Conservation (phyloP, 2,888 invertebrate genomes). For the Pheosia gnoma region DNA sequence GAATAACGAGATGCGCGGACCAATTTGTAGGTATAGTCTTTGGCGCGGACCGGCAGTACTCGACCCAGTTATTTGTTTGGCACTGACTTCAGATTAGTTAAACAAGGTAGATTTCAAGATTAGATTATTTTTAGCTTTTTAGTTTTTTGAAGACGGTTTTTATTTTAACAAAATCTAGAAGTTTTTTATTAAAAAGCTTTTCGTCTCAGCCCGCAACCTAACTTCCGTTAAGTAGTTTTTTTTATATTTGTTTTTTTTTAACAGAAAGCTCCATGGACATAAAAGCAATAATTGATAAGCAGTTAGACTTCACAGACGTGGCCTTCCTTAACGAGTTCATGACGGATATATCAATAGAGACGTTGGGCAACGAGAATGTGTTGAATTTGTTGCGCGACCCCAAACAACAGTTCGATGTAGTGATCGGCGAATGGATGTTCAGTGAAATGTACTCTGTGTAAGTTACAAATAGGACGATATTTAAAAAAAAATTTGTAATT, state of each 20-base stretch:
- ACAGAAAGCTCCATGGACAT: slow-evolving; percentile 4
- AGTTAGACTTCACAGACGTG: background rate
- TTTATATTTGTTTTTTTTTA: background rate
- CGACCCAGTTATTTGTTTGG: too few species aligned
- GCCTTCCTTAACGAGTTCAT: background rate
- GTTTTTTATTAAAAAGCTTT: too few species aligned
- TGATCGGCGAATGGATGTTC: slow-evolving; percentile 38
- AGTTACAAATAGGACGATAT: background rate
- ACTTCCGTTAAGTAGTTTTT: too few species aligned
- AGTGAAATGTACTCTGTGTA: slow-evolving; percentile 27
- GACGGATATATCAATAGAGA: background rate
- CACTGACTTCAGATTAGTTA: too few species aligned
- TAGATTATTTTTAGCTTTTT: too few species aligned
- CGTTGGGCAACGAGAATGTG: slow-evolving; percentile 20
- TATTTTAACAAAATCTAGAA: too few species aligned
- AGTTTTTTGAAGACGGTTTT: too few species aligned
- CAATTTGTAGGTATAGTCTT: too few species aligned
- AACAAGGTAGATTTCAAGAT: too few species aligned
- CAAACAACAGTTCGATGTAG: slow-evolving; percentile 29
- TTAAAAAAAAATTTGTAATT: background rate
- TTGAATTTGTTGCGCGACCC: slow-evolving; percentile 27
- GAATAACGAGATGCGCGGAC: too few species aligned
- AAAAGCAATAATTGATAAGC: slow-evolving; percentile 1
- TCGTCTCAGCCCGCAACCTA: too few species aligned
- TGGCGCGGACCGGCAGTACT: too few species aligned